Evolutionary conservation across 2,797 vertebrate genomes (phyloP).

Genomic region (Nasua narica): DNA sequence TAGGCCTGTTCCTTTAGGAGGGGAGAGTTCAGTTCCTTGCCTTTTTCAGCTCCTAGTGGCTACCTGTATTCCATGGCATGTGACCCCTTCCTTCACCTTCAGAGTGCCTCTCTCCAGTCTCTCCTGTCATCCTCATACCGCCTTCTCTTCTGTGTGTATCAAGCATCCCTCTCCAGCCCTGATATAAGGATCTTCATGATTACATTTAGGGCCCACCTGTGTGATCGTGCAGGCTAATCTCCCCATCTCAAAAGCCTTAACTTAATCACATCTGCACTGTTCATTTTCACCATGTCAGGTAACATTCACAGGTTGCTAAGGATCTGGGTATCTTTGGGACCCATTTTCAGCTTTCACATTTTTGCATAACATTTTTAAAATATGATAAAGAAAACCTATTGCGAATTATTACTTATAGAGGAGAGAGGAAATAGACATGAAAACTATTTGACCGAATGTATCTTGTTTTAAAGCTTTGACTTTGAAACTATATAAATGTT

Average conservation of each 20-base stretch:
- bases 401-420: neutral
- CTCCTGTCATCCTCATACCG: neutral
- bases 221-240: neutral
- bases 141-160: neutral
- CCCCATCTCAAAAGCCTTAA: neutral
- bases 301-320: neutral
- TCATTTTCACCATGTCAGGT: neutral
- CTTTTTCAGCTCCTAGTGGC: neutral
- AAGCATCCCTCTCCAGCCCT: neutral
- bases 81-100: neutral
- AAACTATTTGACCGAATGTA: neutral
- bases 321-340: neutral
- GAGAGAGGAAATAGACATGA: neutral
- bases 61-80: neutral
- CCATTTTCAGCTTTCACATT: neutral
- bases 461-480: neutral
- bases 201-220: neutral
- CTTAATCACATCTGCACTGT: neutral
- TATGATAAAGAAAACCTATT: neutral
- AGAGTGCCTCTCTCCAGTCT: neutral
- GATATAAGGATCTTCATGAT: neutral
- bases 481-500: neutral
- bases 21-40: neutral
- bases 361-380: neutral
- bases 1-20: neutral